A percentile compares a stretch with the other conserved stretches of the same genome.
These are phyloP conservation scores for Platichthys stellatus DNA, from an alignment of 2,113 vertebrate species.

Conservation along the genomic window DNA sequence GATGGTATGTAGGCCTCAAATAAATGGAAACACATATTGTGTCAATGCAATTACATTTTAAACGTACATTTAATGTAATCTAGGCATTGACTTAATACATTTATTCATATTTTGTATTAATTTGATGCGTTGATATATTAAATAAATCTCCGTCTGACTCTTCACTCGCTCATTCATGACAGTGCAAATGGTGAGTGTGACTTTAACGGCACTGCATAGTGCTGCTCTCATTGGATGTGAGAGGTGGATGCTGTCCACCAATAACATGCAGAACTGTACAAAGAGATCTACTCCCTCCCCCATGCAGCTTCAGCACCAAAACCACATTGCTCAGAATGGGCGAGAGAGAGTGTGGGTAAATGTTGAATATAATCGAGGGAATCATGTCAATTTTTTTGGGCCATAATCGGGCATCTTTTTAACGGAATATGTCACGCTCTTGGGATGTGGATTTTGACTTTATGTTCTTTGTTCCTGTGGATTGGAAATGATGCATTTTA, in stretches of 20 bases:
- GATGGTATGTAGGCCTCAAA: background rate
- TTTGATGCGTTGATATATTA: too few species aligned
- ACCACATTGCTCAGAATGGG: constrained; percentile 27
- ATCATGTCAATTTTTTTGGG: constrained; percentile 6
- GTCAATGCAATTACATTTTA: background rate
- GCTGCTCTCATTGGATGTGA: constrained; percentile 48
- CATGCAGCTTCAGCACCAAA: constrained; percentile 46
- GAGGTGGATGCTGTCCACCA: constrained; percentile 62
- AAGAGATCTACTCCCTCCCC: constrained; percentile 74
- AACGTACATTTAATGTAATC: too few species aligned
- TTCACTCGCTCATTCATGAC: background rate
- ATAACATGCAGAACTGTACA: constrained; percentile 67
- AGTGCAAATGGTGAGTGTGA: constrained; percentile 4
- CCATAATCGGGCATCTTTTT: constrained; percentile 7
- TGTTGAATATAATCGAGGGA: background rate
- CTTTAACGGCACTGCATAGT: constrained; percentile 30
- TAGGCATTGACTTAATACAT: fast-evolving
- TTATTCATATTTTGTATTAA: background rate
- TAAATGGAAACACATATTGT: background rate
- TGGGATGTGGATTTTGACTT: constrained; percentile 30
- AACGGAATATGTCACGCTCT: constrained; percentile 10
- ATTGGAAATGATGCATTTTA: constrained; percentile 35
- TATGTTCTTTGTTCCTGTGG: background rate
- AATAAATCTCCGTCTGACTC: background rate
- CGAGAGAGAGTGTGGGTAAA: constrained; percentile 17